These are phyloP conservation scores for Craniophora ligustri DNA, from an alignment of 2,888 invertebrate genomes.

Conservation along the genomic window DNA sequence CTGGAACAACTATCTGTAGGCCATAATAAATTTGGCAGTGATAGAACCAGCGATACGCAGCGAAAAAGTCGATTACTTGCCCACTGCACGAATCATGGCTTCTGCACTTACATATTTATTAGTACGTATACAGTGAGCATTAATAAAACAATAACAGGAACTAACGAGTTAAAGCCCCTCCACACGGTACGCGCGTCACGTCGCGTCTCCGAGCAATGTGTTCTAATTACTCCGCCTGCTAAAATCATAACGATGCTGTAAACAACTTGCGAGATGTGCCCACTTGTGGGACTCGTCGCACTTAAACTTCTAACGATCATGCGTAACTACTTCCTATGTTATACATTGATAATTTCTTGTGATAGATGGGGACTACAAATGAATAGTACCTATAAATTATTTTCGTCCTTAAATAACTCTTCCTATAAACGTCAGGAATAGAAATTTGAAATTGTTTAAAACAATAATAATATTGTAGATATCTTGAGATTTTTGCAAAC, in stretches of 20 bases:
- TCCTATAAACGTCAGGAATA: too few relatives aligned
- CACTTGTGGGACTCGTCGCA: conserved; percentile 46
- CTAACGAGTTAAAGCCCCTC: conserved; percentile 15
- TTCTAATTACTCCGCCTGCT: conserved; percentile 52
- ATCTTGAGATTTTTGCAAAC: too few relatives aligned
- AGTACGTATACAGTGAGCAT: background rate
- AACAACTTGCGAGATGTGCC: conserved; percentile 50
- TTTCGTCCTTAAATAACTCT: too few relatives aligned
- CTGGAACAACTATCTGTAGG: too few relatives aligned
- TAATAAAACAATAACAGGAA: conserved; percentile 11
- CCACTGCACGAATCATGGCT: too few relatives aligned
- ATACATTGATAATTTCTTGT: background rate
- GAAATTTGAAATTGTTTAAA: too few relatives aligned
- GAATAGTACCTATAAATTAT: too few relatives aligned
- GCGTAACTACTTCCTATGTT: conserved; percentile 27
- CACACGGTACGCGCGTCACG: conserved; percentile 44
- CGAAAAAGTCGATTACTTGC: too few relatives aligned
- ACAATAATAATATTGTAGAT: too few relatives aligned
- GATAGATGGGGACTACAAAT: too few relatives aligned
- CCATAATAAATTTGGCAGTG: too few relatives aligned
- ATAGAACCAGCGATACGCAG: too few relatives aligned
- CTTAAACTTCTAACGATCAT: conserved; percentile 36
- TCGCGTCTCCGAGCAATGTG: conserved; percentile 28
- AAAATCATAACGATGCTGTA: conserved; percentile 48
- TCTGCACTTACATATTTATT: background rate